Percentiles rank a stretch among this genome's conserved stretches.
These are phyloP conservation scores for Pangasius krempfi DNA, from an alignment of 2,797 vertebrate genomes.

Conservation along the genomic window DNA sequence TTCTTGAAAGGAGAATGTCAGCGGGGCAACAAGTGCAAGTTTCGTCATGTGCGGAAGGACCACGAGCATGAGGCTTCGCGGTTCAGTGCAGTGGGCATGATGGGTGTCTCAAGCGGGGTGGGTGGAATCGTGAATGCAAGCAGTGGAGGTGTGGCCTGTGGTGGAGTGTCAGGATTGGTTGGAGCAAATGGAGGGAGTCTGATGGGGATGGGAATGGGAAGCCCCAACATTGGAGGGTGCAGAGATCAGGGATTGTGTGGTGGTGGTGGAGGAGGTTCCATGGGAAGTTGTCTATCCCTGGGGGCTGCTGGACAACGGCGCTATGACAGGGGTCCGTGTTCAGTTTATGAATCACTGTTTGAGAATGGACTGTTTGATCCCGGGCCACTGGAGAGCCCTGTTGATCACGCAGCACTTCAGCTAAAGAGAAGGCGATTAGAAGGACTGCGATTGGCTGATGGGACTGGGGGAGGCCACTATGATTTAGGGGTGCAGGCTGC, in stretches of 20 bases:
- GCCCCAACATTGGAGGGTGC: conserved; percentile 73
- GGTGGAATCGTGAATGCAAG: conserved; percentile 71
- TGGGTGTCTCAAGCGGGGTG: conserved; percentile 67
- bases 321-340: conserved; percentile 74
- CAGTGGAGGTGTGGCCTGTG: conserved; percentile 66
- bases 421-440: conserved; percentile 90
- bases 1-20: conserved; percentile 96
- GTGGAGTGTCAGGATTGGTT: conserved; percentile 75
- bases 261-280: conserved; percentile 65
- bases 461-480: conserved; percentile 70
- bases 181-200: conserved; percentile 70
- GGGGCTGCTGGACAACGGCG: conserved; percentile 70
- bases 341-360: conserved; percentile 84
- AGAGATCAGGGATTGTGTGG: conserved; percentile 75
- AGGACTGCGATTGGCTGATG: conserved; percentile 82
- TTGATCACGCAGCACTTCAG: conserved; percentile 86
- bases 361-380: conserved; percentile 79
- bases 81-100: conserved; percentile 70
- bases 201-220: conserved; percentile 71
- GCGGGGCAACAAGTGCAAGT: conserved; percentile 93
- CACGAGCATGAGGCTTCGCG: conserved; percentile 81
- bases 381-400: conserved; percentile 80
- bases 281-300: conserved; percentile 73
- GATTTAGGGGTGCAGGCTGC: conserved; percentile 81
- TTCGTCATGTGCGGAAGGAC: conserved; percentile 92